A percentile compares a stretch with the other conserved stretches of the same genome.
phyloP scores from a whole-genome alignment of 2,113 vertebrate genomes.

The Psophia crepitans region DNA sequence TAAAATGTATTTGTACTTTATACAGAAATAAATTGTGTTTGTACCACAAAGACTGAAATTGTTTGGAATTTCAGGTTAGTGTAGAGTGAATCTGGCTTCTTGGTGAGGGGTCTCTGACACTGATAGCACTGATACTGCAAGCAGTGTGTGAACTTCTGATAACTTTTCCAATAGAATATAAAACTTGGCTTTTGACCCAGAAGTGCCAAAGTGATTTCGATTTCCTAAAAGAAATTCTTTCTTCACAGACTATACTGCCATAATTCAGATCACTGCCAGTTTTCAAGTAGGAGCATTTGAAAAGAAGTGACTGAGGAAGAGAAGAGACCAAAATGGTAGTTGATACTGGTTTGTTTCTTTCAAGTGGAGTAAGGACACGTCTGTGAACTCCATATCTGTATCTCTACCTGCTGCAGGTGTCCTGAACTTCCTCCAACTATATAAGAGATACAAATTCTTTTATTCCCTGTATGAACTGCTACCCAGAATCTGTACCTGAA shows the following conservation, averaged over 20 bases:
- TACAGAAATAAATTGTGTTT: neutral
- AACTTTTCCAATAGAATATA: neutral
- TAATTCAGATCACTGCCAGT: neutral
- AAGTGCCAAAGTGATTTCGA: neutral
- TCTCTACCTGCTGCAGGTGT: neutral
- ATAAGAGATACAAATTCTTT: neutral
- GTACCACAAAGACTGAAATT: neutral
- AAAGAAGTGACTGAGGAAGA: neutral
- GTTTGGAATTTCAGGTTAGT: neutral
- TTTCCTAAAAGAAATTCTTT: neutral
- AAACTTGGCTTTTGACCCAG: slow-evolving; percentile 26
- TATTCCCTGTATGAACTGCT: neutral
- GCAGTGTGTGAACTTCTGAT: neutral
- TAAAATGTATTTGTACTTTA: neutral
- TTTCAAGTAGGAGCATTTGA: neutral
- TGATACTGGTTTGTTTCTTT: neutral
- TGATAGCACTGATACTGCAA: neutral
- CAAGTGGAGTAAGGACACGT: neutral
- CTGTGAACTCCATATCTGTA: neutral
- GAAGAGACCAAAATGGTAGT: neutral
- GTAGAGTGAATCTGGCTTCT: neutral
- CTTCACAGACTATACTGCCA: neutral
- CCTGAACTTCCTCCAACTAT: neutral
- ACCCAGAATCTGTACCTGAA: neutral
- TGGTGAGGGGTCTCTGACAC: neutral